Base-by-base conservation (phyloP, 2,113 vertebrate species). In the Cyanoramphus novaezelandiae region DNA sequence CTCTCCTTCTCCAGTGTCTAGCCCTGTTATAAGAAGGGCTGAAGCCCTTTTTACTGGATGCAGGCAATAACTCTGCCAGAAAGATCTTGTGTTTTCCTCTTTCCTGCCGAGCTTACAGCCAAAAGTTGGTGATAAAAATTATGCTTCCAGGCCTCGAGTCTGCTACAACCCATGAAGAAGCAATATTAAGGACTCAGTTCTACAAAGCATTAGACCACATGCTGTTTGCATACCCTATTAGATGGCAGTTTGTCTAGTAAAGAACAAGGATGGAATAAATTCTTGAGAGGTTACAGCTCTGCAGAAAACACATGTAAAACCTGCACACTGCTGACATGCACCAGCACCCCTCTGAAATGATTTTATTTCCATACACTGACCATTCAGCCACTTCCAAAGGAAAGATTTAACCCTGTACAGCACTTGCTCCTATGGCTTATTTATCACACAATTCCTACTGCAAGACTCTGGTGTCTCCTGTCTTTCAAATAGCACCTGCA, bases 241-340 rank as follows among this genome's bases (percentile, higher is more conserved):
- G n/a, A 55, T 17, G 23, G 41, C 23, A 49, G 27, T 88, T 84
- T 86, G 50, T 86, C 74, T 72, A 20, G 49, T 55, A 91, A 86
- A 67, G 33, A 70, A 53, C 9, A 15, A 52, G 35, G 43, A 76
- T 60, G 21, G 77, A 86, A 83, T 62, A 82, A 82, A 70, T 57
- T 53, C 64, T 17, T 7, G 17, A 64, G 23, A 80, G 27, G 46
- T 59, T 25, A 37, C 28, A 87, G 37, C 39, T 82, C 44, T 80
- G 25, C 47, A 63, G 71, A 75, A 86, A 90, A 81, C 12, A 81
- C 2, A 2, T 9, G 62, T 12, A 50, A 60, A 79, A 76, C n/a
- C 35, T 9, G 17, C 6, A 23, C 13, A 4, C 3, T 1, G 16
- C 0, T 70, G 17, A 52, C 55, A 23, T 2, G 28, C 25, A 33